phyloP scores from a whole-genome alignment of 30 jellyfish, hydroid and myxozoan genomes.

The Aurelia aurita complex sp. Pacific region DNA sequence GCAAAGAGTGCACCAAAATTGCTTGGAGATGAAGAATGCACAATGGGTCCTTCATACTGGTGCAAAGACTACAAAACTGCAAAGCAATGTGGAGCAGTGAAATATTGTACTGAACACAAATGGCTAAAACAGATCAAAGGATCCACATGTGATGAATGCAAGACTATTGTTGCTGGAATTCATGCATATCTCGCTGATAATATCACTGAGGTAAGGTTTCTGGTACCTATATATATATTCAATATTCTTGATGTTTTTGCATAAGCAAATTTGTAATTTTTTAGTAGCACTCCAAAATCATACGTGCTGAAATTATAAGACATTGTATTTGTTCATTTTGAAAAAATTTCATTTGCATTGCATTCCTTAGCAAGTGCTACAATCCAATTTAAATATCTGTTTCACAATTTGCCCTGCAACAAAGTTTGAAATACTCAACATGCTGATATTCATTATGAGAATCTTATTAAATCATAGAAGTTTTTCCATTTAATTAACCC shows the following conservation, averaged over 20 bases:
- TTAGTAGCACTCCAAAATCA: no score
- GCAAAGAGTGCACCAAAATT: constrained; percentile 39
- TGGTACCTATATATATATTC: neutral
- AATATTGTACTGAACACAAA: constrained; percentile 42
- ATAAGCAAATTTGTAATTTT: no score
- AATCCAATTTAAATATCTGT: no score
- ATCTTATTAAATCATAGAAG: no score
- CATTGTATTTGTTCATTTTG: no score
- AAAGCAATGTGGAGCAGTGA: constrained; percentile 43
- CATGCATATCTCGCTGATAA: constrained; percentile 55
- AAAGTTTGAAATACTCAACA: no score
- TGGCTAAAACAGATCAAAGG: constrained; percentile 43
- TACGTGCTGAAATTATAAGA: no score
- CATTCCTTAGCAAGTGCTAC: no score
- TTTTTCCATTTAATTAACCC: no score
- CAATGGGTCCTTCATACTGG: constrained; percentile 67
- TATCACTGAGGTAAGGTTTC: constrained; percentile 32
- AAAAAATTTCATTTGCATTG: no score
- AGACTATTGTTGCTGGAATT: constrained; percentile 31
- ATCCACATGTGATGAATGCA: constrained; percentile 52
- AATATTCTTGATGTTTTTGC: neutral
- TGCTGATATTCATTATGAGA: no score
- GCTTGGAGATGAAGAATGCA: constrained; percentile 59
- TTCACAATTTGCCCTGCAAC: no score
- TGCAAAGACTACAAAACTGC: constrained; percentile 55